Evolutionary conservation across 2,797 vertebrate species (phyloP).

Genomic region (Synaphobranchus kaupii): DNA sequence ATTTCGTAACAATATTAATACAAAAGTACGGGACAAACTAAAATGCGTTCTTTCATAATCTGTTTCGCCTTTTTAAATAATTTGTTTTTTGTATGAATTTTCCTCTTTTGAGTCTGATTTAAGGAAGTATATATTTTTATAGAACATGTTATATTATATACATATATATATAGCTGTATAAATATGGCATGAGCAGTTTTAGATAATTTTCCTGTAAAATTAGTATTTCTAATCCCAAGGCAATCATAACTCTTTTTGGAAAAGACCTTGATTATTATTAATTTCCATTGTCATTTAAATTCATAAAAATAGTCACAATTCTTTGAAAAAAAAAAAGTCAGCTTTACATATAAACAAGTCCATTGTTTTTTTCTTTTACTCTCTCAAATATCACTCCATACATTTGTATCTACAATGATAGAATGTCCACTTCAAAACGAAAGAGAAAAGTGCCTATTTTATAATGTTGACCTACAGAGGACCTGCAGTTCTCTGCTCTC

Average conservation of each 20-base stretch:
- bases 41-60: slow-evolving; percentile 68
- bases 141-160: slow-evolving; percentile 62
- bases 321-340: slow-evolving; percentile 87
- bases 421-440: slow-evolving; percentile 69
- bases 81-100: slow-evolving; percentile 74
- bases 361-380: slow-evolving; percentile 74
- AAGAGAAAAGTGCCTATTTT: slow-evolving; percentile 72
- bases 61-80: slow-evolving; percentile 49
- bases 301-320: slow-evolving; percentile 97
- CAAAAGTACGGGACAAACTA: slow-evolving; percentile 56
- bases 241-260: slow-evolving; percentile 71
- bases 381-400: slow-evolving; percentile 65
- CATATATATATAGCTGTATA: slow-evolving; percentile 76
- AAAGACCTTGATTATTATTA: slow-evolving; percentile 80
- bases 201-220: slow-evolving; percentile 81
- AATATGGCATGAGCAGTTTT: slow-evolving; percentile 89
- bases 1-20: slow-evolving; percentile 67
- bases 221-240: slow-evolving; percentile 81
- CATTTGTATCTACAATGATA: slow-evolving; percentile 79
- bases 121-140: slow-evolving; percentile 75
- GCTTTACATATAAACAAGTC: slow-evolving; percentile 92
- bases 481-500: slow-evolving; percentile 45
- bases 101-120: slow-evolving; percentile 78
- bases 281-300: slow-evolving; percentile 87
- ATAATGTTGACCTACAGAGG: slow-evolving; percentile 54